Evolutionary conservation across 2,113 vertebrate species (phyloP).

Genomic region (Acanthisitta chloris): DNA sequence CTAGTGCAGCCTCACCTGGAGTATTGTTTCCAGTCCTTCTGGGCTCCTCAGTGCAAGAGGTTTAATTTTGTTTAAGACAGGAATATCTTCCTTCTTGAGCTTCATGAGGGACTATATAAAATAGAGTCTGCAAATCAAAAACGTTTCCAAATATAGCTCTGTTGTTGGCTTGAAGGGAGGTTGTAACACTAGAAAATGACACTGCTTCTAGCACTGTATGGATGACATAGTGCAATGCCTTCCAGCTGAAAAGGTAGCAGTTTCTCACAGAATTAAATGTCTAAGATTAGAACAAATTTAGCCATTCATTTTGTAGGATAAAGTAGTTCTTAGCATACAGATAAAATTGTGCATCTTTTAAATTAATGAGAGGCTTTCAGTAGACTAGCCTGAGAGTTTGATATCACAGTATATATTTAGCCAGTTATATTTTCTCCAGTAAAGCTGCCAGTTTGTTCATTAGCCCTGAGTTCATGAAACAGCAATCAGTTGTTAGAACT

Average conservation of each 20-base stretch:
- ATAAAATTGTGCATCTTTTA: neutral
- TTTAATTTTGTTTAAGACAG: neutral
- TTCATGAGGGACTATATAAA: neutral
- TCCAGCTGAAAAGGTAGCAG: neutral
- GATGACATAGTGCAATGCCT: neutral
- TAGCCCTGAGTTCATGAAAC: neutral
- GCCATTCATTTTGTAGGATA: neutral
- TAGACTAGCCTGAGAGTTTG: neutral
- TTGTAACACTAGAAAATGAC: neutral
- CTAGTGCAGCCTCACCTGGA: too few species aligned
- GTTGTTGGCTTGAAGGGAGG: neutral
- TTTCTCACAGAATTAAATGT: neutral
- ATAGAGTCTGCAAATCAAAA: neutral
- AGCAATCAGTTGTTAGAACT: neutral
- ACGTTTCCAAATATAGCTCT: neutral
- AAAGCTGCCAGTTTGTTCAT: neutral
- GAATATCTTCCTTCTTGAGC: neutral
- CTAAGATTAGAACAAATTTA: neutral
- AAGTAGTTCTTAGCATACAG: neutral
- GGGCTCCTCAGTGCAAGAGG: too few species aligned
- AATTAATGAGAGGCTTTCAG: neutral
- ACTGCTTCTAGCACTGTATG: neutral
- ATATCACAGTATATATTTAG: neutral
- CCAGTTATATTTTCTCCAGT: neutral
- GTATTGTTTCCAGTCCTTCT: too few species aligned